phyloP scores from a whole-genome alignment of 2,888 invertebrate species.

The Chrysomela aeneicollis region DNA sequence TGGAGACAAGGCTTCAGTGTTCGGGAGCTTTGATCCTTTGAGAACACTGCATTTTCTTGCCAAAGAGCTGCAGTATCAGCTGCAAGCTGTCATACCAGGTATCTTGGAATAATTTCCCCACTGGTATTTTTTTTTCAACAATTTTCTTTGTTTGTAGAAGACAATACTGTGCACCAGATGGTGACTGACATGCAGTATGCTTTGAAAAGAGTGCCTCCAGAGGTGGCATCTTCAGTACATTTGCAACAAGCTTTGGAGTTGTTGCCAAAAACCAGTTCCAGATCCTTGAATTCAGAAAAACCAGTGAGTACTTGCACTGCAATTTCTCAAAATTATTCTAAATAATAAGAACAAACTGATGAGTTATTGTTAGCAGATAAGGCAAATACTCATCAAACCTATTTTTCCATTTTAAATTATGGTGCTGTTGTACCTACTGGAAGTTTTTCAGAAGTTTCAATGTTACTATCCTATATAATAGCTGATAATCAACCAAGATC shows the following conservation, averaged over 20 bases:
- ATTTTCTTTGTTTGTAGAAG: too few species aligned
- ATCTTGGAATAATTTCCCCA: conserved; percentile 21
- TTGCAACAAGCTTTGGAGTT: conserved; percentile 45
- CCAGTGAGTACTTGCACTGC: conserved; percentile 28
- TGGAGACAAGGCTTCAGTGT: conserved; percentile 51
- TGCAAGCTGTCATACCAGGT: conserved; percentile 52
- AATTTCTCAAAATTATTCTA: too few species aligned
- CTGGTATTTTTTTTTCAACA: not conserved
- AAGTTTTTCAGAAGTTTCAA: too few species aligned
- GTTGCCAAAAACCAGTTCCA: conserved; percentile 34
- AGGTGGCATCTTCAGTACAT: conserved; percentile 53
- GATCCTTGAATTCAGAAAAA: conserved; percentile 29
- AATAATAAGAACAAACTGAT: too few species aligned
- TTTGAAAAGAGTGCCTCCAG: conserved; percentile 57
- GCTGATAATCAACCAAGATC: too few species aligned
- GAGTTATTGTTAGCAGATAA: too few species aligned
- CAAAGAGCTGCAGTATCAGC: conserved; percentile 56
- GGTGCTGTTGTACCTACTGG: too few species aligned
- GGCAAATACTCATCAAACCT: too few species aligned
- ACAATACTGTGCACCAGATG: conserved; percentile 55
- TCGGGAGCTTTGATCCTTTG: conserved; percentile 58
- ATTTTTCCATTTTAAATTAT: too few species aligned
- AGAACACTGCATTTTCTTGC: conserved; percentile 59
- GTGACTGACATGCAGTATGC: conserved; percentile 57
- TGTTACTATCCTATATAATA: too few species aligned